A percentile compares a stretch with the other conserved stretches of the same genome.
These are phyloP conservation scores for Chelon labrosus DNA, from an alignment of 2,797 vertebrate species.

Conservation along the genomic window DNA sequence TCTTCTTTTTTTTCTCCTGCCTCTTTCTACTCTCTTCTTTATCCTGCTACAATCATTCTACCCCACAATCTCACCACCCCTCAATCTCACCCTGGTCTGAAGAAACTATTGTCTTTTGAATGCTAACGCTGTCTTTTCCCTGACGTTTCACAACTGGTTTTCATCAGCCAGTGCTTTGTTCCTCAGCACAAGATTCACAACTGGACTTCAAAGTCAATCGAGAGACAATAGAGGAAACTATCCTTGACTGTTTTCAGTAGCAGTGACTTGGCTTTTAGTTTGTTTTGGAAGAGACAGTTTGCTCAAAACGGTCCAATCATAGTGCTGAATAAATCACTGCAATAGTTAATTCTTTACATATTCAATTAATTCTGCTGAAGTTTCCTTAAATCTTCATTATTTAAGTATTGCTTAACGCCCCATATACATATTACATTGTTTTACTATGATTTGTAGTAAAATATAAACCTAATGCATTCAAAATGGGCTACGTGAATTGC, in stretches of 20 bases:
- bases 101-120: conserved; percentile 31
- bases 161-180: conserved; percentile 34
- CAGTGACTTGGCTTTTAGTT: conserved; percentile 19
- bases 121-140: conserved; percentile 37
- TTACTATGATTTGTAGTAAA: background rate
- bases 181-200: background rate
- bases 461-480: background rate
- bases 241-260: background rate
- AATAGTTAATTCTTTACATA: background rate
- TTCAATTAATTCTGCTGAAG: background rate
- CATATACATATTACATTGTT: background rate
- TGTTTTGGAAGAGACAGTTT: background rate
- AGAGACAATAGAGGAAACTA: conserved; percentile 3
- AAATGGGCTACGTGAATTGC: background rate
- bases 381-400: too few relatives aligned
- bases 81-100: conserved; percentile 7
- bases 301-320: background rate
- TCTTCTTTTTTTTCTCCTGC: background rate
- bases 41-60: conserved; percentile 16
- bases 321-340: background rate
- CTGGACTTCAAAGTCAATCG: conserved; percentile 1
- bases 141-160: conserved; percentile 47
- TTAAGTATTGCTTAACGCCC: background rate
- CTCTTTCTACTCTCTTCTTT: conserved; percentile 8
- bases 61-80: conserved; percentile 13